phyloP scores from a whole-genome alignment of 2,113 vertebrate genomes.

The Rousettus leschenaultii region DNA sequence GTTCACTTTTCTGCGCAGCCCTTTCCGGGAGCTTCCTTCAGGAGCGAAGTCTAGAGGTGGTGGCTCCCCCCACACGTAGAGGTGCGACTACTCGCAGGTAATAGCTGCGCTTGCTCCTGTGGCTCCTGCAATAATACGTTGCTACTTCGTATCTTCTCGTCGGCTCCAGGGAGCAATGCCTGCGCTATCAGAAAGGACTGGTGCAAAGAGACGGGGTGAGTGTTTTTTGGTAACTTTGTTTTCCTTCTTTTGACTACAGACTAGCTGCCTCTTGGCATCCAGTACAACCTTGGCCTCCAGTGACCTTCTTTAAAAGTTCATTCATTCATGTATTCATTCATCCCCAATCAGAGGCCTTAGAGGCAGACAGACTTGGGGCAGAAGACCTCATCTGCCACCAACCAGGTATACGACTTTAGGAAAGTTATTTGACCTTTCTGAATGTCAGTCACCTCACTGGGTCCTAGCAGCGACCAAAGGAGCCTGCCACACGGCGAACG shows the following conservation, averaged over 20 bases:
- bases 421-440: neutral
- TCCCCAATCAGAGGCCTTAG: neutral
- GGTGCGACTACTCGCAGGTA: neutral
- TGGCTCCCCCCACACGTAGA: neutral
- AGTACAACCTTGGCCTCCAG: neutral
- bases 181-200: neutral
- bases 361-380: neutral
- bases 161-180: neutral
- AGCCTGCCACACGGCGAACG: neutral
- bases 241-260: neutral
- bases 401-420: neutral
- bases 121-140: neutral
- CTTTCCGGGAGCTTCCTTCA: neutral
- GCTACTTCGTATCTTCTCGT: neutral
- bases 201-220: fast-evolving
- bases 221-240: neutral
- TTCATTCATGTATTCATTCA: neutral
- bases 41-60: neutral
- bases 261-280: neutral
- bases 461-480: neutral
- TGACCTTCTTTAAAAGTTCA: neutral
- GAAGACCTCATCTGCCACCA: neutral
- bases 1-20: neutral
- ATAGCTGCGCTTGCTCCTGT: neutral
- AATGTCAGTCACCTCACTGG: neutral